Evolutionary conservation across 2,113 vertebrate species (phyloP).

Genomic region (Lagopus muta): DNA sequence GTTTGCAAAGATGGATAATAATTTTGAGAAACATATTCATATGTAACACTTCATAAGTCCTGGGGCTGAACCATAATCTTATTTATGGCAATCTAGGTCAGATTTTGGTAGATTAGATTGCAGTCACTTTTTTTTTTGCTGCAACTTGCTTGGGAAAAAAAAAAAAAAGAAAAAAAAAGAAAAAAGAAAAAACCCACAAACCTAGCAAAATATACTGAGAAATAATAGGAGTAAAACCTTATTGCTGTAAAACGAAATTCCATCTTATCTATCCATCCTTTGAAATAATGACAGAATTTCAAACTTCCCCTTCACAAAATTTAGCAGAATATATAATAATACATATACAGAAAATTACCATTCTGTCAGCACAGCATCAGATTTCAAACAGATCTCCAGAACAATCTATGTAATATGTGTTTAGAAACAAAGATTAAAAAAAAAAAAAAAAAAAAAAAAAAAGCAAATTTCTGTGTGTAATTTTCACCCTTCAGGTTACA

Average conservation of each 20-base stretch:
- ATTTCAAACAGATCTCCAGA: background rate
- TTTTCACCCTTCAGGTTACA: background rate
- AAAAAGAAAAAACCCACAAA: accelerated
- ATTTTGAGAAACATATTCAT: background rate
- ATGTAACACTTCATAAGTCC: background rate
- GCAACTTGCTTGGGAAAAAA: background rate
- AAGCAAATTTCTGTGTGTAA: background rate
- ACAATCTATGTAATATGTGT: accelerated
- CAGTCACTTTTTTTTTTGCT: background rate
- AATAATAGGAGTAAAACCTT: background rate
- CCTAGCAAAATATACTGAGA: background rate
- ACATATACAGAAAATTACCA: background rate
- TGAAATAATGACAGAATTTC: background rate
- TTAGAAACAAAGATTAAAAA: background rate
- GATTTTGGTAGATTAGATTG: background rate
- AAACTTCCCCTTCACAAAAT: background rate
- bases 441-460: background rate
- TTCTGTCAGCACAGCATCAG: background rate
- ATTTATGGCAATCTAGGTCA: background rate
- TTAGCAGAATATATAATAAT: background rate
- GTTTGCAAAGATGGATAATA: background rate
- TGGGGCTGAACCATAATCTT: background rate
- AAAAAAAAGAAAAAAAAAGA: no score
- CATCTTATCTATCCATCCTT: background rate
- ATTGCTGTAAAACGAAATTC: background rate